phyloP scores from a whole-genome alignment of 2,797 vertebrate species.

The Myripristis murdjan region DNA sequence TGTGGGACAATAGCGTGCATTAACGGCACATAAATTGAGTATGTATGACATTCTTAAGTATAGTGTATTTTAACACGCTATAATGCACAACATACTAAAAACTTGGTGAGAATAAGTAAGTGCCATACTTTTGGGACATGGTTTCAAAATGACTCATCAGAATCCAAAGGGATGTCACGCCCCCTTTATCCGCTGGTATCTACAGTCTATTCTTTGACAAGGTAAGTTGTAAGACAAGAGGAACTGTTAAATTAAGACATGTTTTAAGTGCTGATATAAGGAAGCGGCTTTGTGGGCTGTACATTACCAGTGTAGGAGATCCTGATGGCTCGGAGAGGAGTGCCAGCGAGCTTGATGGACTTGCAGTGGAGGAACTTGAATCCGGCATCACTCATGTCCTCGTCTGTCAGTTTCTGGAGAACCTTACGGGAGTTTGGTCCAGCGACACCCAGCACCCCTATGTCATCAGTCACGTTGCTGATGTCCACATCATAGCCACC shows the following conservation, averaged over 20 bases:
- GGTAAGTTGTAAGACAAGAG: neutral
- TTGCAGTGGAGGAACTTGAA: conserved; percentile 96
- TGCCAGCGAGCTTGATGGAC: conserved; percentile 84
- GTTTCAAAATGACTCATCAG: no score
- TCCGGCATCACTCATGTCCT: conserved; percentile 88
- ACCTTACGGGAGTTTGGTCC: conserved; percentile 93
- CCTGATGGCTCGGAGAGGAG: conserved; percentile 90
- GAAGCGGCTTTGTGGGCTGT: neutral
- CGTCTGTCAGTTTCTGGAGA: conserved; percentile 93
- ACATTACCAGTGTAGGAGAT: conserved; percentile 96
- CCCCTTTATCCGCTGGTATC: no score
- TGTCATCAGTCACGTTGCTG: conserved; percentile 90
- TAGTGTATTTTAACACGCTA: no score
- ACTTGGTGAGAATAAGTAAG: no score
- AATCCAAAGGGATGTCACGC: no score
- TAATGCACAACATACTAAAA: no score
- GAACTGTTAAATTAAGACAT: neutral
- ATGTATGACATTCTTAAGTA: no score
- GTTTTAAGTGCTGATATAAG: neutral
- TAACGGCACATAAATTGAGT: no score
- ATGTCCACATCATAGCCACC: conserved; percentile 90
- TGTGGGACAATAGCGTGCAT: no score
- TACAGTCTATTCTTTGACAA: neutral
- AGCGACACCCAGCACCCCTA: conserved; percentile 93
- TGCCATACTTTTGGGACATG: no score